Conservation (phyloP, 1,140 invertebrate genomes). For the Drosophila virilis region DNA sequence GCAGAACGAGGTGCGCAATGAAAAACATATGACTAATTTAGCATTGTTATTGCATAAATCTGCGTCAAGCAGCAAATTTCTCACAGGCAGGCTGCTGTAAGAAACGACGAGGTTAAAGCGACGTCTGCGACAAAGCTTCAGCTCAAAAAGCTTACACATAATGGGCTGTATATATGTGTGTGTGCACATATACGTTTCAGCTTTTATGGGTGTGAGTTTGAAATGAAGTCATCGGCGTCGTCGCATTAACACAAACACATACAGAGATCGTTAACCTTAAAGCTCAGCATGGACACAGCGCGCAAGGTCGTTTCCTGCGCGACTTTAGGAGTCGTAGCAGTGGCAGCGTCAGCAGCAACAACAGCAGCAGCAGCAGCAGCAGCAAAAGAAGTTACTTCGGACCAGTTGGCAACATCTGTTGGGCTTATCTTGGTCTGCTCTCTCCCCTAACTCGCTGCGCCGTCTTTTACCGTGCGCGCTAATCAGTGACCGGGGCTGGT, state of each 20-base stretch:
- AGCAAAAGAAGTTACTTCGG: conserved; percentile 22
- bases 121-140: conserved; percentile 40
- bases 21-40: conserved; percentile 71
- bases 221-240: conserved; percentile 78
- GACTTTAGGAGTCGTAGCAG: conserved; percentile 29
- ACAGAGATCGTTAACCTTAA: conserved; percentile 84
- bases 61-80: conserved; percentile 31
- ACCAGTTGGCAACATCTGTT: conserved; percentile 60
- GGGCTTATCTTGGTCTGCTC: conserved; percentile 65
- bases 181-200: not conserved
- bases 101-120: conserved; percentile 28
- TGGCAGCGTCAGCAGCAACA: not conserved
- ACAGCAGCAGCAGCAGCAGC: conserved; percentile 10
- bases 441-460: conserved; percentile 7
- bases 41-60: conserved; percentile 72
- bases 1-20: conserved; percentile 41
- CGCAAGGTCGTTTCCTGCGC: conserved; percentile 78
- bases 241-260: conserved; percentile 27
- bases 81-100: conserved; percentile 33
- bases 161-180: conserved; percentile 10
- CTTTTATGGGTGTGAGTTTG: conserved; percentile 26
- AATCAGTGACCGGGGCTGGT: conserved; percentile 90
- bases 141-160: conserved; percentile 47
- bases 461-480: conserved; percentile 86
- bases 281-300: conserved; percentile 57